Conservation (phyloP, 2,888 invertebrate genomes). For the Elegia similella region DNA sequence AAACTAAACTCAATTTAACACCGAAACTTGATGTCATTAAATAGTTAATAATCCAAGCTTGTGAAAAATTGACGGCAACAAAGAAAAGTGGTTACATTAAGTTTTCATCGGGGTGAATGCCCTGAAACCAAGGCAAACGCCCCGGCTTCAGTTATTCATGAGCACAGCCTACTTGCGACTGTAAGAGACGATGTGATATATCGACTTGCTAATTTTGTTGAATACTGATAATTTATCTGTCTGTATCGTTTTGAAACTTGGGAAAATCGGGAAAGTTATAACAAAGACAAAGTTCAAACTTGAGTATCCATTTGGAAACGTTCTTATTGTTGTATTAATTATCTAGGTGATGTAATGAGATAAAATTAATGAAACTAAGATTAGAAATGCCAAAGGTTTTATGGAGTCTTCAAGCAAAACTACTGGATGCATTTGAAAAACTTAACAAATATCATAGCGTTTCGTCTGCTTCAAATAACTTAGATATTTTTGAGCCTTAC, state of each 20-base stretch:
- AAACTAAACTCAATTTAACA: background rate
- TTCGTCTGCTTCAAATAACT: too few relatives aligned
- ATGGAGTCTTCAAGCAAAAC: too few relatives aligned
- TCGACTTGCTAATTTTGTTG: background rate
- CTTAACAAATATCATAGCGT: too few relatives aligned
- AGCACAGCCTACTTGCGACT: constrained; percentile 1
- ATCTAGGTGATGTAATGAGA: too few relatives aligned
- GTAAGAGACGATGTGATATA: background rate
- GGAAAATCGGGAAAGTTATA: too few relatives aligned
- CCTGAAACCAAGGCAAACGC: constrained; percentile 6
- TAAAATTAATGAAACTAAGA: too few relatives aligned
- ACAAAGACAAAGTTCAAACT: too few relatives aligned
- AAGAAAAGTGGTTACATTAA: constrained; percentile 28
- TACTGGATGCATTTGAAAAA: too few relatives aligned
- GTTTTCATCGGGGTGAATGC: constrained; percentile 31
- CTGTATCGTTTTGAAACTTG: background rate
- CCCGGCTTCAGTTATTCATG: constrained; percentile 15
- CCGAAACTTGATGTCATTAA: background rate
- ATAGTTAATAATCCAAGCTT: background rate
- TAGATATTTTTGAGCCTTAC: too few relatives aligned
- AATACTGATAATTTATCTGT: background rate
- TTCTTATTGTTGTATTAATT: too few relatives aligned
- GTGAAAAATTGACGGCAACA: constrained; percentile 15
- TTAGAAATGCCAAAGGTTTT: too few relatives aligned
- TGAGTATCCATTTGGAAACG: too few relatives aligned